Evolutionary conservation across 2,888 invertebrate genomes (phyloP).

Genomic region (Phania funesta): DNA sequence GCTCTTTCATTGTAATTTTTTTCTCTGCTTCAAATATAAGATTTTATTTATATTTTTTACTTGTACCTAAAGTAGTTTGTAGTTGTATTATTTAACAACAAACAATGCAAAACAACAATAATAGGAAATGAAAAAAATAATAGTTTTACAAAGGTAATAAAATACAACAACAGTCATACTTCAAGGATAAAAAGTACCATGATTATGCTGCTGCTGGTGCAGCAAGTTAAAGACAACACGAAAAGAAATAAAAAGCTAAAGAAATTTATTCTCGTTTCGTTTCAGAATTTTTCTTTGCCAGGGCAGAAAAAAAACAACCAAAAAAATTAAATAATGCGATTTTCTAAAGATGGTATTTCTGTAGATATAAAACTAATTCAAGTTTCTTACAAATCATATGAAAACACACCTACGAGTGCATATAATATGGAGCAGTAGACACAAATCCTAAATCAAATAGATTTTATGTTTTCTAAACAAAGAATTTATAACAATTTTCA

Average conservation of each 20-base stretch:
- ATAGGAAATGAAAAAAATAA: constrained; percentile 6
- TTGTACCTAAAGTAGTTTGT: constrained; percentile 11
- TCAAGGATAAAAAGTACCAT: constrained; percentile 40
- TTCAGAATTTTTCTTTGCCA: background rate
- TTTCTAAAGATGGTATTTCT: constrained; percentile 66
- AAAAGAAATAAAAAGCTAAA: background rate
- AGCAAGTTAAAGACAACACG: background rate
- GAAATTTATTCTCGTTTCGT: constrained; percentile 20
- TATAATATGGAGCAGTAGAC: too few species aligned
- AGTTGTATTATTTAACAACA: constrained; percentile 49
- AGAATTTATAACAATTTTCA: too few species aligned
- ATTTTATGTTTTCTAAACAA: too few species aligned
- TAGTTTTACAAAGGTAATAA: constrained; percentile 67
- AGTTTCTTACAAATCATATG: constrained; percentile 44
- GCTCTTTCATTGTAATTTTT: constrained; percentile 4
- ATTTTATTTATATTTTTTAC: constrained; percentile 40
- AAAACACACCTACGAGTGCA: too few species aligned
- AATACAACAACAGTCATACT: constrained; percentile 62
- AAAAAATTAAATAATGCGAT: constrained; percentile 44
- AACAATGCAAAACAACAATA: constrained; percentile 47
- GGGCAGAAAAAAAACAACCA: constrained; percentile 4
- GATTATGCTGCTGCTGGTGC: background rate
- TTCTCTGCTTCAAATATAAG: constrained; percentile 24
- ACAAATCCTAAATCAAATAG: too few species aligned
- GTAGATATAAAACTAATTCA: constrained; percentile 63